These are phyloP conservation scores for Drosophila kanapiae DNA, from an alignment of 1,140 invertebrate genomes.

Conservation along the genomic window DNA sequence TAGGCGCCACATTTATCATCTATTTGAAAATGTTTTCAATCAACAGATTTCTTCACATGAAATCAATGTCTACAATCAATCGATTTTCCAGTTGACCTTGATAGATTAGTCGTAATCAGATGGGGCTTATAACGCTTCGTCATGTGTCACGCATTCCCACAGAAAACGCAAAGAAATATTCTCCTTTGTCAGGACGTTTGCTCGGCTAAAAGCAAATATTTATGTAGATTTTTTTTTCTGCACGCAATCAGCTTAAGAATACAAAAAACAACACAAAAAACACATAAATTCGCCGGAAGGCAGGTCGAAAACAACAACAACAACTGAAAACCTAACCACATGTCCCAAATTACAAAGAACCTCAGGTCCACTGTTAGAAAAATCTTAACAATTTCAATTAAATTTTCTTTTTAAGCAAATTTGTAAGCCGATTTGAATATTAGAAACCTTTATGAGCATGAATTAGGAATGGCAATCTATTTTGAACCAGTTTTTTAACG, in stretches of 20 bases:
- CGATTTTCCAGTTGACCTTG: slow-evolving; percentile 18
- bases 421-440: no score
- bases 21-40: not conserved
- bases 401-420: not conserved
- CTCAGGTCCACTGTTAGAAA: not conserved
- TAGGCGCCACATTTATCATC: fast-evolving
- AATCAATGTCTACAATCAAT: slow-evolving; percentile 26
- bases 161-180: slow-evolving; percentile 2
- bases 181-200: slow-evolving; percentile 26
- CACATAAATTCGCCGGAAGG: slow-evolving; percentile 38
- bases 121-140: slow-evolving; percentile 22
- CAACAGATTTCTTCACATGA: not conserved
- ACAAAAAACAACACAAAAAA: slow-evolving; percentile 27
- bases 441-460: no score
- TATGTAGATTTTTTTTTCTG: slow-evolving; percentile 53
- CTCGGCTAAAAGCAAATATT: slow-evolving; percentile 59
- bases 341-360: slow-evolving; percentile 19
- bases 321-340: slow-evolving; percentile 15
- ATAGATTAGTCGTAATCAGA: slow-evolving; percentile 35
- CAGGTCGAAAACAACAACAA: slow-evolving; percentile 14
- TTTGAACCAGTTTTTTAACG: no score
- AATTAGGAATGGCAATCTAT: no score
- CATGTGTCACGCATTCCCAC: slow-evolving; percentile 15
- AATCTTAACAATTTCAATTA: not conserved
- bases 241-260: slow-evolving; percentile 53